Percentiles rank a stretch among this genome's conserved stretches.
Conservation (phyloP, 2,797 vertebrate species). For the Zalophus californianus region DNA sequence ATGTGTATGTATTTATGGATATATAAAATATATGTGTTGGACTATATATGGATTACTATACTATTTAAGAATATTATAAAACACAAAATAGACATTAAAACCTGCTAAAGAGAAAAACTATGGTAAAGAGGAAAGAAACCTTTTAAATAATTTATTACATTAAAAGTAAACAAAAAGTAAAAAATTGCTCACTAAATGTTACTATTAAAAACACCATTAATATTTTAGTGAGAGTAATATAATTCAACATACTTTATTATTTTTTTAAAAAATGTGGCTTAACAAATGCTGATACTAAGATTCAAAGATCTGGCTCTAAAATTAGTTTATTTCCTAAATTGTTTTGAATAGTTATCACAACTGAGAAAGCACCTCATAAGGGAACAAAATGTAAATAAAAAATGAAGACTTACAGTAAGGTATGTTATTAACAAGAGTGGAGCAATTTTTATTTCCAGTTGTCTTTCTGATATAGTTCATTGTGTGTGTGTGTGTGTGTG, state of each 20-base stretch:
- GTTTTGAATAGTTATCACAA: not conserved
- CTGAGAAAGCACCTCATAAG: not conserved
- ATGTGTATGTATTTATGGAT: not conserved
- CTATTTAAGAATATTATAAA: not conserved
- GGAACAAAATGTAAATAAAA: not conserved
- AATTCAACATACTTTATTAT: not conserved
- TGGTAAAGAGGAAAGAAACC: not conserved
- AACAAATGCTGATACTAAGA: not conserved
- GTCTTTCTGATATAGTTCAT: not conserved
- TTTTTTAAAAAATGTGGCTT: not conserved
- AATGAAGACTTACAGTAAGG: not conserved
- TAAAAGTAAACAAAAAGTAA: not conserved
- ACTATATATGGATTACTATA: not conserved
- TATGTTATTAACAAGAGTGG: not conserved
- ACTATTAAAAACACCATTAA: not conserved
- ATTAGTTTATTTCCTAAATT: constrained; percentile 21
- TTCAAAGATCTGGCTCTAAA: not conserved
- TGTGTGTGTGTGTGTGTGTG: not conserved
- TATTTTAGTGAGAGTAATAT: not conserved
- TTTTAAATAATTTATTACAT: not conserved
- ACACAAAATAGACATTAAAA: not conserved
- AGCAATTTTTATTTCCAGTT: not conserved
- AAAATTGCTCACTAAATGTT: not conserved
- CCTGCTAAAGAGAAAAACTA: not conserved
- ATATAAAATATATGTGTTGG: not conserved